Base-by-base conservation (phyloP, 2,113 vertebrate species). In the Paradoxurus hermaphroditus region DNA sequence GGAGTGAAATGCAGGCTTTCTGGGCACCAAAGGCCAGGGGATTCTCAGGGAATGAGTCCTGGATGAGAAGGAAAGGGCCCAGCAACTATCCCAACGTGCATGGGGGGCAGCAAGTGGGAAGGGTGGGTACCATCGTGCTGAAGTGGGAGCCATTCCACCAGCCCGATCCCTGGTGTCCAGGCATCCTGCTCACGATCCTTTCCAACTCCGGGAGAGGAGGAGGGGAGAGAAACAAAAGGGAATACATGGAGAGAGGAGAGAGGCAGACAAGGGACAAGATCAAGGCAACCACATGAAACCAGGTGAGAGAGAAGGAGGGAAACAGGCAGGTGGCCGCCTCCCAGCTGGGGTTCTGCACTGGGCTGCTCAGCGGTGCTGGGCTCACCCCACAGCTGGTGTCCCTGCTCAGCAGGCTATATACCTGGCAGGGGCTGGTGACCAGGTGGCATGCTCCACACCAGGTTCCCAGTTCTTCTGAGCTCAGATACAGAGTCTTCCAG, bases 351-450 rank as follows among this genome's bases (percentile, higher is more conserved):
- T 67, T 49, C 82, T 6, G 62, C 51, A 92, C 36, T 51, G 15
- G 3, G 44, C 72, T 34, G 0, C 51, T 7, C 0, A 0, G 77
- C 44, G 2, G 3, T 31, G 4, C 2, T 3, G 27, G 15, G 23
- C 75, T 44, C 23, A 29, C 51, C 1, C 78, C 51, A 39, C n/a
- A 59, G 85, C 46, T 1, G 15, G 4, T 34, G 44, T n/a, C 51
- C 82, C 86, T 34, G 36, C 81, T 72, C 79, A 10, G 90, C 65
- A 25, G 59, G 65, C 36, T 18, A 4, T 53, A 15, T 10, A 18
- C 53, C 53, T 1, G 9, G 70, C 27, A 25, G 67, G 72, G 18
- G 34, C 18, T 62, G 0, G 1, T 78, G 56, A 18, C 83, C 15
- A 7, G 53, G 89, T 11, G 19, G 39, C 70, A 72, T 1, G 18